Percentiles rank a stretch among this genome's conserved stretches.
These are phyloP conservation scores for Pardosa pseudoannulata DNA, from an alignment of 2,888 invertebrate genomes.

Conservation along the genomic window DNA sequence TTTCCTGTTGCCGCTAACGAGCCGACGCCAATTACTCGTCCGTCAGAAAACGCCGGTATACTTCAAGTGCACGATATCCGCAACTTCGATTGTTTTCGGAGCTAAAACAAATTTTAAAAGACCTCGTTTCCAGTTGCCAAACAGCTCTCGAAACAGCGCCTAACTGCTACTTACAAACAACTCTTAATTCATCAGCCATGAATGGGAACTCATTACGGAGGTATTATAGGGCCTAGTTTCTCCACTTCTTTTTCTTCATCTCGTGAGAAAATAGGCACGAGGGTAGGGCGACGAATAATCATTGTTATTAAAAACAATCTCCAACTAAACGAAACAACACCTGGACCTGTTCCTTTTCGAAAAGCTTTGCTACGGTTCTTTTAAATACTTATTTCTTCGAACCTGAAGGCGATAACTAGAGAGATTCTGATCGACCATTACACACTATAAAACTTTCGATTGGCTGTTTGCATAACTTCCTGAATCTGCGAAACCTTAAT, in stretches of 20 bases:
- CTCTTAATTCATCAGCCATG: neutral
- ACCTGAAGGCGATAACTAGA: neutral
- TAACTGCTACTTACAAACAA: neutral
- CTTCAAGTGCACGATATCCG: neutral
- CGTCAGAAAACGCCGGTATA: neutral
- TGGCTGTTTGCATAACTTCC: neutral
- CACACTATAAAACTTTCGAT: neutral
- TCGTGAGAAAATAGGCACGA: neutral
- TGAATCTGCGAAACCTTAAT: neutral
- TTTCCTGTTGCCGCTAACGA: too few species aligned
- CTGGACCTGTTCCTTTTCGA: neutral
- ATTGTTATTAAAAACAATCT: conserved; percentile 11
- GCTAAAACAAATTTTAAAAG: neutral
- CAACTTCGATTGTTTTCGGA: neutral
- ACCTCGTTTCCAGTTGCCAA: neutral
- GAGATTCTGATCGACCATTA: neutral
- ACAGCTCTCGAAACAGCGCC: neutral
- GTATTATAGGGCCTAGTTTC: neutral
- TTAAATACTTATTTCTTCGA: too few species aligned
- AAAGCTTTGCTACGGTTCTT: neutral
- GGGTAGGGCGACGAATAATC: conserved; percentile 1
- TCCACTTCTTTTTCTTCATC: neutral
- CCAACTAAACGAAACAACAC: neutral
- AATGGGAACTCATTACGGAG: neutral
- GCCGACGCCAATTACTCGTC: neutral